Evolutionary conservation across 2,797 vertebrate genomes (phyloP).

Genomic region (Cichlasoma orientale): DNA sequence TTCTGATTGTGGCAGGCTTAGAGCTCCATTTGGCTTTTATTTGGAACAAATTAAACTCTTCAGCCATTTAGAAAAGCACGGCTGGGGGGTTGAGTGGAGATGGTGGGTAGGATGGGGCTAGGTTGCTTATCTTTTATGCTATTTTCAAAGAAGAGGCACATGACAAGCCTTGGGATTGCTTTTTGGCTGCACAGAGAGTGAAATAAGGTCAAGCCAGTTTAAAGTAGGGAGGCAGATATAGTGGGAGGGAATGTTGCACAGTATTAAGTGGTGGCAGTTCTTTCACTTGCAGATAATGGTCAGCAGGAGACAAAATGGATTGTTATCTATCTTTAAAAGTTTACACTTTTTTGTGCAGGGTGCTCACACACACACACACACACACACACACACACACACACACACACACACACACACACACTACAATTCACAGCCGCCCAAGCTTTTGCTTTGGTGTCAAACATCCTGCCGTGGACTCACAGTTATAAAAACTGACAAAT

Average conservation of each 20-base stretch:
- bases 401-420: too few relatives aligned
- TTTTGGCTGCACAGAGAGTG: background rate
- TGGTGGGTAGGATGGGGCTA: background rate
- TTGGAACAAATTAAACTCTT: conserved; percentile 6
- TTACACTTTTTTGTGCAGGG: background rate
- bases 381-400: too few relatives aligned
- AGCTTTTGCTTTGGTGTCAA: background rate
- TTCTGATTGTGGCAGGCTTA: background rate
- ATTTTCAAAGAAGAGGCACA: conserved; percentile 13
- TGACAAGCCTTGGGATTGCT: background rate
- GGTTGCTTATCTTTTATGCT: background rate
- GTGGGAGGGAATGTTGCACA: background rate
- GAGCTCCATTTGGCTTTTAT: conserved; percentile 6
- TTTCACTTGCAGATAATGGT: background rate
- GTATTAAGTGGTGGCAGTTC: background rate
- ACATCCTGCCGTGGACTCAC: background rate
- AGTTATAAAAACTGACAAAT: too few relatives aligned
- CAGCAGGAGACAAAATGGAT: background rate
- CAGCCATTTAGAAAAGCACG: background rate
- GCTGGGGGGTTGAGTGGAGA: background rate
- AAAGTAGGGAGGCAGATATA: background rate
- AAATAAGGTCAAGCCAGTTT: conserved; percentile 12
- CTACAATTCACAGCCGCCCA: too few relatives aligned
- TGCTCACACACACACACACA: too few relatives aligned
- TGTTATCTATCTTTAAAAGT: background rate